Evolutionary conservation across 2,113 vertebrate species (phyloP), one percentile per base, ranked within the genome.

Genomic region (Solea senegalensis): DNA sequence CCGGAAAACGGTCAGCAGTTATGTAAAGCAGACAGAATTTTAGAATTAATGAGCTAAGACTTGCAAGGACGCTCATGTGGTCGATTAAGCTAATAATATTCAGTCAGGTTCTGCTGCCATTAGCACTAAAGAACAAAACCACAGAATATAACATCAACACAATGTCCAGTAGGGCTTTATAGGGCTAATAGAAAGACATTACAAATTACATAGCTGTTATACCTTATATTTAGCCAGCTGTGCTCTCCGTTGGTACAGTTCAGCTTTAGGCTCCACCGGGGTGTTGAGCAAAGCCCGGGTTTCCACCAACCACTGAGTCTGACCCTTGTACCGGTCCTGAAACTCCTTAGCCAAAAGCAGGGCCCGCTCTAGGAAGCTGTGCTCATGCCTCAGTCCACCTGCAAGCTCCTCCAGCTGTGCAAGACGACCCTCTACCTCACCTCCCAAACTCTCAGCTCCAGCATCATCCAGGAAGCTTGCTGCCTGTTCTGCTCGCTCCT

Each of bases 191-290:
- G 8, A 48, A 13, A 57, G 55, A 10, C 15, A 2, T 48, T 27
- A 41, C 14, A 43, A 55, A 65, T 55, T 0, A 39, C 52, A 69
- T 46, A 26, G 13, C 15, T 65, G 43, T 39, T 58, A 3, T 85
- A 99, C 98, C 97, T 99, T 98, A 69, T 98, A 97, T 87, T 98
- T 99, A 6, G 96, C 95, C 48, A 98, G 86, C 57, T 98, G 97
- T 1, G 96, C 96, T 89, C 96, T 98, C 57, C 97, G 96, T 88
- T 99, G 97, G 88, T 97, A 98, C 6, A 99, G 91, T 76, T 99
- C 97, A 41, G 94, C 95, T 86, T 97, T 99, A 74, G 95, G 93
- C 69, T 98, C 96, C 14, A 94, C 91, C 0, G 95, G 94, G 34
- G 74, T 52, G n/a, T 82, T 88, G 13, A 99, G 92, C 72, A 96